These are phyloP conservation scores for Leptopilina clavipes DNA, from an alignment of 1,140 invertebrate species.

Conservation along the genomic window DNA sequence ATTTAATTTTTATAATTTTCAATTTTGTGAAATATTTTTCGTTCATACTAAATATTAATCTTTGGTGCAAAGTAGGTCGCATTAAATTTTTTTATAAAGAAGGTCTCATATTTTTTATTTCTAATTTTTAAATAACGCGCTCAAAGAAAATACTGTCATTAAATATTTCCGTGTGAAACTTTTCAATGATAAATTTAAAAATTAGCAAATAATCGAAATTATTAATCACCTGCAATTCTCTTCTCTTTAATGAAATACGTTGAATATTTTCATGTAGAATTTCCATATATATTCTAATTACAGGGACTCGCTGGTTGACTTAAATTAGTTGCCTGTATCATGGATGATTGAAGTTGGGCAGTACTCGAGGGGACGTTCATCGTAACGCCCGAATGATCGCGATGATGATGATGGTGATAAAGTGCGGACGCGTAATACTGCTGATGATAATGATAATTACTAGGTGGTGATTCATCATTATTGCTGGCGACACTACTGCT, in stretches of 20 bases:
- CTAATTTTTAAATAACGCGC: no score
- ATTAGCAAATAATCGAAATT: no score
- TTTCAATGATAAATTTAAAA: no score
- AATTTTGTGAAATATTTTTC: no score
- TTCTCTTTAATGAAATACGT: no score
- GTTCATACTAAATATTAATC: not conserved
- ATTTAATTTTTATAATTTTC: no score
- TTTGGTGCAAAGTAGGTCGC: no score
- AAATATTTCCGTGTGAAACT: no score
- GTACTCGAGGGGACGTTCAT: slow-evolving; percentile 47
- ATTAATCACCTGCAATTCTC: no score
- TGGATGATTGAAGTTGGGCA: slow-evolving; percentile 59
- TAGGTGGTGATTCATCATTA: slow-evolving; percentile 51
- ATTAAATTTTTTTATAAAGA: not conserved
- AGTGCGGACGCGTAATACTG: slow-evolving; percentile 73
- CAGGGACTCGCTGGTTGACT: slow-evolving; percentile 69
- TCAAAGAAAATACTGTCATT: no score
- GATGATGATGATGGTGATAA: slow-evolving; percentile 71
- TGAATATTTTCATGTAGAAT: no score
- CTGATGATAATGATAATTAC: slow-evolving; percentile 65
- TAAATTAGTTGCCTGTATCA: slow-evolving; percentile 61
- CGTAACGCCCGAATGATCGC: slow-evolving; percentile 55
- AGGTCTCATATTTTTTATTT: no score
- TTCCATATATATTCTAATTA: slow-evolving; percentile 57
- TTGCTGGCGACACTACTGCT: slow-evolving; percentile 41